Evolutionary conservation across 2,888 invertebrate genomes (phyloP).

Genomic region (Metallyticus violacea): DNA sequence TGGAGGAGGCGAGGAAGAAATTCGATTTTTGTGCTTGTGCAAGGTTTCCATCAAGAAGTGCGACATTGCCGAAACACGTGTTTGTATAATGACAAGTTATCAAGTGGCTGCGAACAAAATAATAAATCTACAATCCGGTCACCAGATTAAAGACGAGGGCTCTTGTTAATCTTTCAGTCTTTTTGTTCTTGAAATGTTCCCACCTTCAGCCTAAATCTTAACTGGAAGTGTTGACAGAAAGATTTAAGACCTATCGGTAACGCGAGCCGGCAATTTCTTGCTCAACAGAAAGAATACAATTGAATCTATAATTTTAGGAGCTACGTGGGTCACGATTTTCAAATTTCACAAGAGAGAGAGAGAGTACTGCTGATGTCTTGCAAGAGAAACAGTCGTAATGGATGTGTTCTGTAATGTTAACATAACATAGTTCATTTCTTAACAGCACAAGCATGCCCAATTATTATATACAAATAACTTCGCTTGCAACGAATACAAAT

Average conservation of each 20-base stretch:
- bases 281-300: not conserved
- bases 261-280: not conserved
- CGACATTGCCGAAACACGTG: not conserved
- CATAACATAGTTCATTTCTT: no score
- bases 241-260: not conserved
- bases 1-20: not conserved
- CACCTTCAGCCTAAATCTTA: not conserved
- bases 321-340: not conserved
- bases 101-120: not conserved
- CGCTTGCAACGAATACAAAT: no score
- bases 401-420: no score
- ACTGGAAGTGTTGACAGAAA: not conserved
- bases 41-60: not conserved
- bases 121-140: not conserved
- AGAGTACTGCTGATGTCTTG: no score
- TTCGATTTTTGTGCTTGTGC: not conserved
- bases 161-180: not conserved
- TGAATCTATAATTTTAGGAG: not conserved
- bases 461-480: no score
- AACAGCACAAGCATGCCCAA: no score
- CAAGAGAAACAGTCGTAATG: no score
- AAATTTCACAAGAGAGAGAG: not conserved
- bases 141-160: not conserved
- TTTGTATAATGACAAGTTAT: not conserved
- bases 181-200: not conserved